These are phyloP conservation scores for Philopotamus ludificatus DNA, from an alignment of 1,140 invertebrate species.

Conservation along the genomic window DNA sequence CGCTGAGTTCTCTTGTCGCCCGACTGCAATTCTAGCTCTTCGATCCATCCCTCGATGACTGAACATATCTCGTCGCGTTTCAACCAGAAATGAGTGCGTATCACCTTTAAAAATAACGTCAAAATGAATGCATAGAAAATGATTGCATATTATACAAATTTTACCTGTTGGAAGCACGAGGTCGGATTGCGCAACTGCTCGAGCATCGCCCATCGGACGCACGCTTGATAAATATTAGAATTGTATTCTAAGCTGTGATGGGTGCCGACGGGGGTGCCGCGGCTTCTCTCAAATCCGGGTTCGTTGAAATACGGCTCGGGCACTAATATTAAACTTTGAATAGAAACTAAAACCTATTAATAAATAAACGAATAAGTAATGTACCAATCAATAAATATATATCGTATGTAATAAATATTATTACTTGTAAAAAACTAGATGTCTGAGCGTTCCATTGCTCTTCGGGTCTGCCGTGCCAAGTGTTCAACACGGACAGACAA, in stretches of 20 bases:
- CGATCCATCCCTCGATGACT: conserved; percentile 88
- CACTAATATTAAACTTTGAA: conserved; percentile 93
- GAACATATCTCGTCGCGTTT: conserved; percentile 88
- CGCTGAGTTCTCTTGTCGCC: conserved; percentile 71
- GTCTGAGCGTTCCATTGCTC: conserved; percentile 98
- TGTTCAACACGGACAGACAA: conserved; percentile 93
- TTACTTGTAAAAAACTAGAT: conserved; percentile 90
- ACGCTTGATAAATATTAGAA: conserved; percentile 93
- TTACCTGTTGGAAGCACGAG: conserved; percentile 92
- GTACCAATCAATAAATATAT: not conserved
- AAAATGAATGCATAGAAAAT: not conserved
- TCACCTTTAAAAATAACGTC: conserved; percentile 63
- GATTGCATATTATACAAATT: conserved; percentile 40
- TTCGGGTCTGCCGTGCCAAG: conserved; percentile 97
- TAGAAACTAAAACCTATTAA: conserved; percentile 85
- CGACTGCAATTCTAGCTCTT: conserved; percentile 75
- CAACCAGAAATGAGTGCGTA: conserved; percentile 92
- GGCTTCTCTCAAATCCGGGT: conserved; percentile 91
- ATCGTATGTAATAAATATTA: not conserved
- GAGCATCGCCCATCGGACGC: conserved; percentile 94
- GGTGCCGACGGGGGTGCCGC: conserved; percentile 84
- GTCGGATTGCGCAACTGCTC: conserved; percentile 89
- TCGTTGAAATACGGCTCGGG: conserved; percentile 98
- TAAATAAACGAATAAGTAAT: conserved; percentile 15
- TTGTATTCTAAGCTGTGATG: conserved; percentile 92